Evolutionary conservation across 2,888 invertebrate genomes (phyloP), one percentile per base, ranked within the genome.

Genomic region (Polymixis flavicincta): DNA sequence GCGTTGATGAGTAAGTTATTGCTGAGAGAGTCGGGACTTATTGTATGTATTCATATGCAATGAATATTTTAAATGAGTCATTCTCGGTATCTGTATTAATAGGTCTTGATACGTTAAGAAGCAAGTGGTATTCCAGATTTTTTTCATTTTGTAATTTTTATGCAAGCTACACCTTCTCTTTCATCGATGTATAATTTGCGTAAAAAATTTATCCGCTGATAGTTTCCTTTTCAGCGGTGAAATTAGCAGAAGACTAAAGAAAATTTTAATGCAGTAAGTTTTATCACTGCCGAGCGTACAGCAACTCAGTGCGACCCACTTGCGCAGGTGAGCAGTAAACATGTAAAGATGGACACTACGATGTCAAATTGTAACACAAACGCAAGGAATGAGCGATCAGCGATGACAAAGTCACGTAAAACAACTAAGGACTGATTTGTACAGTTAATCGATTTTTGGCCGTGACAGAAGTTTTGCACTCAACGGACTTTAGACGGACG

Each of bases 281-380:
- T 83, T 87, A 87, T 87, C 85, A 85, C 78, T 67, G 68, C 48
- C 70, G 65, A 60, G 69, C 65, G 78, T 57, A 78, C 68, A 13
- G 77, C 81, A 78, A 72, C 64, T 60, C 50, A 48, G 60, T 22
- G 75, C 91, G 91, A 89, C 92, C 91, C 87, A 92, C 80, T 87
- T 91, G 85, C 88, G 74, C 92, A 90, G 91, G 92, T 92, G 92
- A 68, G 76, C 84, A 77, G 83, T 87, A 87, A 87, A 87, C 83
- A 79, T 83, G 65, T 74, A 67, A 76, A 78, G 79, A 82, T 84
- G 87, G 85, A 84, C 85, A 72, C 71, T 61, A 63, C 75, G 84
- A 83, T 88, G 88, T 90, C 89, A 90, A 90, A 85, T 74, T 80
- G 74, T 77, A 60, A 68, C 69, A 69, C 77, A 45, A 76, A 77